Evolutionary conservation across 2,797 vertebrate genomes (phyloP), one percentile per base, ranked within the genome.

Genomic region (Cynopterus sphinx): DNA sequence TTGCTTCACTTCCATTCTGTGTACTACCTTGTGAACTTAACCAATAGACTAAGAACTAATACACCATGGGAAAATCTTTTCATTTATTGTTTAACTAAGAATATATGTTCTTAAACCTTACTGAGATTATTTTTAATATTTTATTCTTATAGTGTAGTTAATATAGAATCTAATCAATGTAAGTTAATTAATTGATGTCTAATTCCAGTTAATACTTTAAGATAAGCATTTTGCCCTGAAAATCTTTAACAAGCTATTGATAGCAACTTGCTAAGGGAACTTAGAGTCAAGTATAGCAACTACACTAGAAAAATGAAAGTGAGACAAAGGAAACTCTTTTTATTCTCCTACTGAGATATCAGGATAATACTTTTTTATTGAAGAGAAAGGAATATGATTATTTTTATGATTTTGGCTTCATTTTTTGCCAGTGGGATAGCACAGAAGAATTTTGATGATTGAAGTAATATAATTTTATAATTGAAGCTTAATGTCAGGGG

Each of bases 381-480:
- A 51, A 87, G 41, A 21, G n/a, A 61, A 94, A 70, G 36, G 65
- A 49, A 70, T 53, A 17, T 41, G 36, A 94, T 91, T 96, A 82
- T 74, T 93, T 94, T 84, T 46, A 77, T 90, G 21, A 88, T 96
- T 74, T 63, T 31, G 36, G 6, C 73, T 93, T 87, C 9, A 90
- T 16, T 90, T 91, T 84, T 73, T 88, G 33, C 85, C 31, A 28
- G 51, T 78, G 33, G 65, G 57, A 55, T 91, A 74, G 17, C 36
- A 53, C n/a, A 70, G 49, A 82, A 96, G 51, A 61, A 71, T 82
- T 93, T 91, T 92, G 61, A 92, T 90, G 46, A 90, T 53, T 59
- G 74, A 24, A 73, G n/a, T 68, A 28, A 82, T 16, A 81, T 70
- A 89, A 61, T 88, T 93, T 94, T 74, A 28, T 85, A 95, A 90